These are phyloP conservation scores for Trissolcus japonicus DNA, from an alignment of 2,888 invertebrate species.

Conservation along the genomic window DNA sequence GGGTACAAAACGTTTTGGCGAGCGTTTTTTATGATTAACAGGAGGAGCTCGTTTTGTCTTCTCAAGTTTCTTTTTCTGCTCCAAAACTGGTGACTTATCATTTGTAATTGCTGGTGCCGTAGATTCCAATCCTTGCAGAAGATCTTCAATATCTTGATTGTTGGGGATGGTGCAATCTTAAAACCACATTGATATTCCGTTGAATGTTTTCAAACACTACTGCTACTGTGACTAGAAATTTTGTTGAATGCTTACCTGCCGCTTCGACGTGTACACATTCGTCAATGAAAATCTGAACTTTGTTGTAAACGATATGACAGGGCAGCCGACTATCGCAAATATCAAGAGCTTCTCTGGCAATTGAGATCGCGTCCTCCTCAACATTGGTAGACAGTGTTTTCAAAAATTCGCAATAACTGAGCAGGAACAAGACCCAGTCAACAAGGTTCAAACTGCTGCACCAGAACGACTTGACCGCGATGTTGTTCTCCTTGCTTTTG, in stretches of 20 bases:
- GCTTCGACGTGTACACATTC: constrained; percentile 7
- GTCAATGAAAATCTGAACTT: constrained; percentile 51
- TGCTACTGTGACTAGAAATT: background rate
- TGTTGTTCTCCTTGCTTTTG: constrained; percentile 29
- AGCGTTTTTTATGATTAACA: constrained; percentile 6
- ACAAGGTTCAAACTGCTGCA: constrained; percentile 61
- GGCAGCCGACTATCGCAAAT: constrained; percentile 62
- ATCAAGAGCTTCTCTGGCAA: constrained; percentile 60
- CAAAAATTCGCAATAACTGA: constrained; percentile 67
- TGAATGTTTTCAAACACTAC: background rate
- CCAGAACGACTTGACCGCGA: constrained; percentile 51
- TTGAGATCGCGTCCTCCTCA: constrained; percentile 47
- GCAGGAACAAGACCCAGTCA: constrained; percentile 65
- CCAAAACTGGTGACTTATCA: background rate
- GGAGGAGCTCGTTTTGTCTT: constrained; percentile 2
- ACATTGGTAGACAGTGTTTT: constrained; percentile 45
- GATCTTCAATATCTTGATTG: background rate
- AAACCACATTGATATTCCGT: background rate
- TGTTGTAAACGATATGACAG: constrained; percentile 65
- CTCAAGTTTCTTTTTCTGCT: background rate
- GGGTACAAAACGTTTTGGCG: constrained; percentile 22
- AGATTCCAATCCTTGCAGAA: background rate
- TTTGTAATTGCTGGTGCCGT: background rate
- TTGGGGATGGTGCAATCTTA: background rate
- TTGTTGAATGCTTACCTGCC: constrained; percentile 9